Conservation (phyloP, 2,888 invertebrate species). For the Eutolmus rufibarbis region DNA sequence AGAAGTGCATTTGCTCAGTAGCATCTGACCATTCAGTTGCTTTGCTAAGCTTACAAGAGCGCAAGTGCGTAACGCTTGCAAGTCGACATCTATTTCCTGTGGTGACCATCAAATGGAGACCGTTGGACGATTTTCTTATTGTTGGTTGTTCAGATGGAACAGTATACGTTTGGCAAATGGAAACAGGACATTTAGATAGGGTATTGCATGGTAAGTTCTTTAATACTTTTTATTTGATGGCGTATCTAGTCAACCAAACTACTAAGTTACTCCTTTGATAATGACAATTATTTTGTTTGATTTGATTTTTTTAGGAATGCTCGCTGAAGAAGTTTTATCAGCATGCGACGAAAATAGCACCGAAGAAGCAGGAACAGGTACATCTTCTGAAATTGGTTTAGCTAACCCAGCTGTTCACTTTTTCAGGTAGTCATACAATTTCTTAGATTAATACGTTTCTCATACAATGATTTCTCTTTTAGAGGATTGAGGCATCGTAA, state of each 20-base stretch:
- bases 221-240: neutral
- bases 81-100: slow-evolving; percentile 91
- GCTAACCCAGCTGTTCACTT: slow-evolving; percentile 96
- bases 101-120: slow-evolving; percentile 93
- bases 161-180: slow-evolving; percentile 99
- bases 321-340: slow-evolving; percentile 93
- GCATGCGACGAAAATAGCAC: slow-evolving; percentile 87
- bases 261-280: neutral
- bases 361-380: slow-evolving; percentile 68
- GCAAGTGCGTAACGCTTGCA: slow-evolving; percentile 94
- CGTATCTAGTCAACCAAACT: too few relatives aligned
- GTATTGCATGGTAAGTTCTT: slow-evolving; percentile 80
- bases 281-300: neutral
- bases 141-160: slow-evolving; percentile 97
- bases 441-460: slow-evolving; percentile 3
- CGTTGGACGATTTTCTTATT: slow-evolving; percentile 96
- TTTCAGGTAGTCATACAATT: slow-evolving; percentile 69
- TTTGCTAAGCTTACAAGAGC: slow-evolving; percentile 83
- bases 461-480: slow-evolving; percentile 42
- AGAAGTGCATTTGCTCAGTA: slow-evolving; percentile 94
- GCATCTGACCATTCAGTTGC: slow-evolving; percentile 98
- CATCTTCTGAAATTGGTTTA: slow-evolving; percentile 73
- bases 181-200: slow-evolving; percentile 95
- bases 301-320: slow-evolving; percentile 69
- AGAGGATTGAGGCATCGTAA: slow-evolving; percentile 91